These are phyloP conservation scores for Dryocosmus kuriphilus DNA, from an alignment of 2,888 invertebrate genomes.

Conservation along the genomic window DNA sequence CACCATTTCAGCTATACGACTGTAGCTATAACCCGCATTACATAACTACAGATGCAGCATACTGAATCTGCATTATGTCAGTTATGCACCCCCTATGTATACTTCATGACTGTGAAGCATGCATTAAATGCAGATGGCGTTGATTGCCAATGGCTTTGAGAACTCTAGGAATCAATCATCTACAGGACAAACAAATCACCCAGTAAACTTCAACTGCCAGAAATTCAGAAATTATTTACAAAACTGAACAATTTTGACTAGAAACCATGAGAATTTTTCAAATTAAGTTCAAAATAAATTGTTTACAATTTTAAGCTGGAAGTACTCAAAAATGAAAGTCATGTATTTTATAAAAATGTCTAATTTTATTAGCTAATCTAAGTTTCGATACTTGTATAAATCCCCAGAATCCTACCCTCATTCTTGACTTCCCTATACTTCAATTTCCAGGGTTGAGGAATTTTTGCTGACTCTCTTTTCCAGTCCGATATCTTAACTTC, in stretches of 20 bases:
- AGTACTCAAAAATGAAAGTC: background rate
- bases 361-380: background rate
- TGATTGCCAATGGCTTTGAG: background rate
- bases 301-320: too few relatives aligned
- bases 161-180: background rate
- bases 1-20: slow-evolving; percentile 53
- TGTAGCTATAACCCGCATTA: slow-evolving; percentile 36
- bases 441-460: background rate
- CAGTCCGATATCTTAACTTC: slow-evolving; percentile 7
- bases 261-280: too few relatives aligned
- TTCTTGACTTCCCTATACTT: background rate
- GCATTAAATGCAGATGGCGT: slow-evolving; percentile 4
- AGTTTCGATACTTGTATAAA: background rate
- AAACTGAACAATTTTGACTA: too few relatives aligned
- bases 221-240: too few relatives aligned
- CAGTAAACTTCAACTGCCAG: too few relatives aligned
- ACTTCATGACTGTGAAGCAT: background rate
- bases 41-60: background rate
- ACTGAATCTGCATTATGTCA: background rate
- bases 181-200: too few relatives aligned
- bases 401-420: background rate
- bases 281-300: too few relatives aligned
- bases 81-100: background rate
- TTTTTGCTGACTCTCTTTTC: slow-evolving; percentile 19
- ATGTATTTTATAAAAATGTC: background rate